phyloP scores from a whole-genome alignment of 2,888 invertebrate species.

The Drosophila paramelanica region DNA sequence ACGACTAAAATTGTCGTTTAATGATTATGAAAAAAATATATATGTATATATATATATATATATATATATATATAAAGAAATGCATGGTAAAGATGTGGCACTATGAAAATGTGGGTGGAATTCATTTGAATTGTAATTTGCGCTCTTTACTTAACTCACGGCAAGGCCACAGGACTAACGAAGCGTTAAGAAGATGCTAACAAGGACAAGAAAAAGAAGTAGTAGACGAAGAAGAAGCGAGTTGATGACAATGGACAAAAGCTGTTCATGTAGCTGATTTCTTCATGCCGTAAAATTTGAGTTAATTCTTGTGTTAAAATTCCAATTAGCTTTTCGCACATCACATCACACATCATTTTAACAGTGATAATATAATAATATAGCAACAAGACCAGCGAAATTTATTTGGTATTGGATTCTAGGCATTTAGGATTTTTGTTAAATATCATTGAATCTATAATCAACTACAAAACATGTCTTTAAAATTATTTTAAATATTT shows the following conservation, averaged over 20 bases:
- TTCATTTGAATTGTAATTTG: constrained; percentile 74
- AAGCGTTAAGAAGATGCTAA: constrained; percentile 63
- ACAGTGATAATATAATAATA: background rate
- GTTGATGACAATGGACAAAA: constrained; percentile 13
- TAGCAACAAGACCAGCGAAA: background rate
- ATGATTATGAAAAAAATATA: constrained; percentile 77
- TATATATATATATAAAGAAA: background rate
- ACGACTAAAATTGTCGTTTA: constrained; percentile 49
- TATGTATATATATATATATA: constrained; percentile 11
- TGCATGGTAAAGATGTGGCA: constrained; percentile 43
- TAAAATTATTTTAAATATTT: too few relatives aligned
- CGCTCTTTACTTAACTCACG: constrained; percentile 47
- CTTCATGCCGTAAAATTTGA: constrained; percentile 50
- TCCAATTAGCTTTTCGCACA: constrained; percentile 34
- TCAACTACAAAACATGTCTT: too few relatives aligned
- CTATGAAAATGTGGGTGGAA: constrained; percentile 81
- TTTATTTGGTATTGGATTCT: too few relatives aligned
- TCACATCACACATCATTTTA: too few relatives aligned
- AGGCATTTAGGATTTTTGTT: too few relatives aligned
- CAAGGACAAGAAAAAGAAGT: constrained; percentile 19
- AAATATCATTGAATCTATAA: too few relatives aligned
- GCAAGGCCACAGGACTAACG: constrained; percentile 52
- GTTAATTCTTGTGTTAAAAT: constrained; percentile 48
- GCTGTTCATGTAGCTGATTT: constrained; percentile 56
- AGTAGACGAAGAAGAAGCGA: background rate